These are phyloP conservation scores for Hucho hucho DNA, from an alignment of 2,113 vertebrate species.

Conservation along the genomic window DNA sequence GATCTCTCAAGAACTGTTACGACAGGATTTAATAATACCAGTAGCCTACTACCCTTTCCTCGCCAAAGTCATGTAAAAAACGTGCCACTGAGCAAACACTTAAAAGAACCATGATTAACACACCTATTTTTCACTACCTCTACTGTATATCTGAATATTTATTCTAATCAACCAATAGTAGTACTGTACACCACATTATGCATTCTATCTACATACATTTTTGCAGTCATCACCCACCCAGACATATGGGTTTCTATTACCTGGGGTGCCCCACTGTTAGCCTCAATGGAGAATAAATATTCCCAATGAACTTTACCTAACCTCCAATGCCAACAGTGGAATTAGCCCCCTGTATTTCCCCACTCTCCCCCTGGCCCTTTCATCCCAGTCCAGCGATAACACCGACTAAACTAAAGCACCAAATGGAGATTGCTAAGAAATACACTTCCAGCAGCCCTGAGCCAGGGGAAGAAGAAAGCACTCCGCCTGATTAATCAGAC, in stretches of 20 bases:
- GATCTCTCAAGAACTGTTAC: no score
- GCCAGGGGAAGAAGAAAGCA: conserved; percentile 72
- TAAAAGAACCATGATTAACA: no score
- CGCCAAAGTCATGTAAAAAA: no score
- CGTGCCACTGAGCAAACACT: no score
- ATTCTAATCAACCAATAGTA: no score
- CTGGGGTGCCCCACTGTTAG: conserved; percentile 42
- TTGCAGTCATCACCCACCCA: not conserved
- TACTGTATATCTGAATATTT: no score
- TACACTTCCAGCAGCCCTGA: conserved; percentile 73
- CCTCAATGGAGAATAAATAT: conserved; percentile 69
- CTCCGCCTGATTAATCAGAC: conserved; percentile 80
- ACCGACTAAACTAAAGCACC: conserved; percentile 81
- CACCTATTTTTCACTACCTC: no score
- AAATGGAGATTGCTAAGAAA: conserved; percentile 77
- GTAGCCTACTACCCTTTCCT: no score
- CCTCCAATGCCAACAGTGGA: conserved; percentile 82
- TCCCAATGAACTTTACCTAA: conserved; percentile 84
- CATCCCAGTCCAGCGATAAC: conserved; percentile 86
- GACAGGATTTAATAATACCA: no score
- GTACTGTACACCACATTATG: not conserved
- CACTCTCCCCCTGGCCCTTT: conserved; percentile 73
- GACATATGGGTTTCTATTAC: conserved; percentile 20
- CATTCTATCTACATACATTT: not conserved
- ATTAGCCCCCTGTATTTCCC: conserved; percentile 82